These are phyloP conservation scores for Verasper variegatus DNA, from an alignment of 2,113 vertebrate species.

Conservation along the genomic window DNA sequence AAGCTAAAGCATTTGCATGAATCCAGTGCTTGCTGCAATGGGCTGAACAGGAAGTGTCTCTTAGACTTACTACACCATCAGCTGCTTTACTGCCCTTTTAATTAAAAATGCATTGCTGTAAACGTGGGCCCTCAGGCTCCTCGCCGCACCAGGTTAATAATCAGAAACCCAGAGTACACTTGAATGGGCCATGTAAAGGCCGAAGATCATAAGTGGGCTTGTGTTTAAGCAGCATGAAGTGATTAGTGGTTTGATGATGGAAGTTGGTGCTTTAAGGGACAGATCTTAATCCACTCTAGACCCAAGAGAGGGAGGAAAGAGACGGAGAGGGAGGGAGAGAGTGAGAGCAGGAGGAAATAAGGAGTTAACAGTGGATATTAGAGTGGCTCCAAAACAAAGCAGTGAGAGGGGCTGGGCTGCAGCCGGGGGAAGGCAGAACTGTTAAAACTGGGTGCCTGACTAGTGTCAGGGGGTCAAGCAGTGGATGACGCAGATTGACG, in stretches of 20 bases:
- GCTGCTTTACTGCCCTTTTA: constrained; percentile 63
- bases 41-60: constrained; percentile 17
- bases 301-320: constrained; percentile 22
- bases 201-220: constrained; percentile 32
- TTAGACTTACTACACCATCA: constrained; percentile 27
- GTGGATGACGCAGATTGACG: constrained; percentile 78
- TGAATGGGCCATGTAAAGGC: constrained; percentile 34
- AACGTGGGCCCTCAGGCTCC: constrained; percentile 35
- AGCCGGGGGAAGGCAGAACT: constrained; percentile 49
- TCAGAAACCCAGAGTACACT: constrained; percentile 40
- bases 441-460: constrained; percentile 75
- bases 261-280: constrained; percentile 49
- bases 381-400: constrained; percentile 55
- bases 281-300: constrained; percentile 58
- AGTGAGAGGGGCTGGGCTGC: constrained; percentile 41
- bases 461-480: constrained; percentile 70
- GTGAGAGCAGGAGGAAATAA: constrained; percentile 14
- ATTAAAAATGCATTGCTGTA: constrained; percentile 64
- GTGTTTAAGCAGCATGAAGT: constrained; percentile 57
- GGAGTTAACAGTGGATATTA: constrained; percentile 62
- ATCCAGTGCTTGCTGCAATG: neutral
- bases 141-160: constrained; percentile 52
- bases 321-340: constrained; percentile 1
- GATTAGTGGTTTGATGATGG: constrained; percentile 54
- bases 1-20: constrained; percentile 1